These are phyloP conservation scores for Sebastes dallii DNA, from an alignment of 2,797 vertebrate genomes.

Conservation along the genomic window DNA sequence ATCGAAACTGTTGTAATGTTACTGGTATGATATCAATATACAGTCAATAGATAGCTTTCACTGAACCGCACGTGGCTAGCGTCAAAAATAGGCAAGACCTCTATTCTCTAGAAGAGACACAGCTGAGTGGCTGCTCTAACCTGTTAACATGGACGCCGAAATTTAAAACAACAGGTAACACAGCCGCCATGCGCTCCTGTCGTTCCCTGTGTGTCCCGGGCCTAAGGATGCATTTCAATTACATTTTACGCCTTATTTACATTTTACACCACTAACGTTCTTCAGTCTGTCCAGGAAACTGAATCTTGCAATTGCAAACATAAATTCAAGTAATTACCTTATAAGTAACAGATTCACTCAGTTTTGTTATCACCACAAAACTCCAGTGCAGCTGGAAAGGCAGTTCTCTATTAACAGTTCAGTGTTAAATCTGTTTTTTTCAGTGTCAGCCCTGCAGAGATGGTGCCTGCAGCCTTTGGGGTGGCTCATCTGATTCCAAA, in stretches of 20 bases:
- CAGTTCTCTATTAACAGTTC: not conserved
- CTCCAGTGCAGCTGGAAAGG: not conserved
- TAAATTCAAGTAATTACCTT: not conserved
- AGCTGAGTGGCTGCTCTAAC: no score
- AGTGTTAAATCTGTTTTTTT: not conserved
- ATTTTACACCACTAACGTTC: not conserved
- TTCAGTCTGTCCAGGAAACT: not conserved
- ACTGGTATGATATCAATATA: no score
- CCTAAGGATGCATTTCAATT: not conserved
- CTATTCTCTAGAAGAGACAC: no score
- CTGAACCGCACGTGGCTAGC: no score
- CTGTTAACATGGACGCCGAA: no score
- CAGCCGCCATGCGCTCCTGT: no score
- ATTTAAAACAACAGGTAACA: no score
- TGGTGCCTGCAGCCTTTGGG: not conserved
- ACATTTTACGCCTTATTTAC: not conserved
- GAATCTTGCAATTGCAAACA: not conserved
- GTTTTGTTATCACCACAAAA: not conserved
- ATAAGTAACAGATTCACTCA: not conserved
- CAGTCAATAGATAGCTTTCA: no score
- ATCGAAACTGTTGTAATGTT: no score
- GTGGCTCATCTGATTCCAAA: not conserved
- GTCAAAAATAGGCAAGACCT: no score
- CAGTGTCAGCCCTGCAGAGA: not conserved
- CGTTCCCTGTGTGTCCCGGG: no score